Conservation (phyloP, 2,888 invertebrate species). For the Sphinx pinastri region DNA sequence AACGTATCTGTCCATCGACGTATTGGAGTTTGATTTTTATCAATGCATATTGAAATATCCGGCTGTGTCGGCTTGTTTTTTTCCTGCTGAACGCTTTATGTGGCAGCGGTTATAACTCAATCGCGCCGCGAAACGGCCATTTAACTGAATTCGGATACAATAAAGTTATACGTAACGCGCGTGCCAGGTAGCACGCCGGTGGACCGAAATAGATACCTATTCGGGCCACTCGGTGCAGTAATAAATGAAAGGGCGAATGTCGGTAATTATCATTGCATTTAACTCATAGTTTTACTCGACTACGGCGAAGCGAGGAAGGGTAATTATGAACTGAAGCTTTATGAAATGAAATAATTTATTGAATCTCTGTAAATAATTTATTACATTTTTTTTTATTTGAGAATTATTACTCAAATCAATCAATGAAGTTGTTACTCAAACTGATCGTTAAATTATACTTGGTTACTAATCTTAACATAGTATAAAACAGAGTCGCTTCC, state of each 20-base stretch:
- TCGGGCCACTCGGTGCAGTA: conserved; percentile 33
- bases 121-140: background rate
- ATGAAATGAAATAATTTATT: too few species aligned
- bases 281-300: background rate
- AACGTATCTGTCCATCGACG: background rate
- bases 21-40: background rate
- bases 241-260: conserved; percentile 7
- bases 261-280: conserved; percentile 2
- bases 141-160: conserved; percentile 18
- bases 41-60: conserved; percentile 3
- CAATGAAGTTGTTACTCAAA: background rate
- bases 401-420: background rate
- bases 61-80: background rate
- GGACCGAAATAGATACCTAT: conserved; percentile 44
- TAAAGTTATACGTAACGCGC: conserved; percentile 35
- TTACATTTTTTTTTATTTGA: too few species aligned
- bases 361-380: too few species aligned
- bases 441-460: background rate
- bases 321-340: too few species aligned
- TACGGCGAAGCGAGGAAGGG: too few species aligned
- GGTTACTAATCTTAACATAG: too few species aligned
- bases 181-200: conserved; percentile 34
- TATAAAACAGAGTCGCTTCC: too few species aligned
- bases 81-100: background rate
- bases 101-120: conserved; percentile 17